A percentile compares a stretch with the other conserved stretches of the same genome.
These are phyloP conservation scores for Arizona elegans DNA, from an alignment of 2,113 vertebrate genomes.

Conservation along the genomic window DNA sequence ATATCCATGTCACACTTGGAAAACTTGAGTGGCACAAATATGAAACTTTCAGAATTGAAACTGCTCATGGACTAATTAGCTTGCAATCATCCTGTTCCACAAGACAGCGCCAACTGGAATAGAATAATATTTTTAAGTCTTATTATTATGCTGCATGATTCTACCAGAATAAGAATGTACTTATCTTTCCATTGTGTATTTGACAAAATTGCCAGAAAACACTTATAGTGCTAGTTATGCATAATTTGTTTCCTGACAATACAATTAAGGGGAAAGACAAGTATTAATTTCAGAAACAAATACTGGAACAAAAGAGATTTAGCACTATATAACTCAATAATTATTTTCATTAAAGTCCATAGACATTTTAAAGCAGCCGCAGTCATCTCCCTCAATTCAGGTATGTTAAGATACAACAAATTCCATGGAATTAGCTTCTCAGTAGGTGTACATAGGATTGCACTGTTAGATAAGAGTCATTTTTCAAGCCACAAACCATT, in stretches of 20 bases:
- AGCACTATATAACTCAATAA: constrained; percentile 11
- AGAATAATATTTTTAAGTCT: constrained; percentile 33
- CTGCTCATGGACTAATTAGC: not conserved
- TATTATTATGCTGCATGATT: not conserved
- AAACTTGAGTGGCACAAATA: not conserved
- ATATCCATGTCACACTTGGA: not conserved
- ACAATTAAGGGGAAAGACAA: constrained; percentile 36
- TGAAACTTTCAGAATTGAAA: constrained; percentile 14
- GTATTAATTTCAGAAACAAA: constrained; percentile 17
- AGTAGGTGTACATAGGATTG: not conserved
- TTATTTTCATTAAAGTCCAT: constrained; percentile 11
- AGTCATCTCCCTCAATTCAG: not conserved
- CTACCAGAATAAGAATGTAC: constrained; percentile 31
- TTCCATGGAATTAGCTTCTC: not conserved
- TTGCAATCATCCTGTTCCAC: constrained; percentile 18
- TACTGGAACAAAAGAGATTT: constrained; percentile 29
- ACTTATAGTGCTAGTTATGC: constrained; percentile 18
- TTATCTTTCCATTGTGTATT: constrained; percentile 20
- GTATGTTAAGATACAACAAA: not conserved
- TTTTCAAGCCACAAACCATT: not conserved
- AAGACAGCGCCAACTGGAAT: not conserved
- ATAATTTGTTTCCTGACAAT: constrained; percentile 43
- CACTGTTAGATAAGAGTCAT: not conserved
- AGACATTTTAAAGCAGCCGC: not conserved
- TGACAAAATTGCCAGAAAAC: constrained; percentile 41